Base-by-base conservation (phyloP, 2,888 invertebrate genomes). In the Germaria angustata region DNA sequence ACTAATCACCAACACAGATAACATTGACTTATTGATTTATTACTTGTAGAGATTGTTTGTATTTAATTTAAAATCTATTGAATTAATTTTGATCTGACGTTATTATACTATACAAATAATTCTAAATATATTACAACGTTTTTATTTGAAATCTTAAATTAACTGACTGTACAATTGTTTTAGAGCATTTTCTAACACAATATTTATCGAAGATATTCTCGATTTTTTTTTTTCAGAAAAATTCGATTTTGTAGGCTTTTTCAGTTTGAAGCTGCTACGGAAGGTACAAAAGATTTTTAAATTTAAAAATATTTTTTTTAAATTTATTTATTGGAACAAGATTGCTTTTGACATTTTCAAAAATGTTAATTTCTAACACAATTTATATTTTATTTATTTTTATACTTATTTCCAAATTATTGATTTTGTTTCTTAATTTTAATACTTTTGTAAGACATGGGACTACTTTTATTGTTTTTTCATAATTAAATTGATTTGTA, bases 291-390 rank as follows among this genome's bases (percentile, higher is more conserved):
- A 51, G 41, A 34, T 71, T 28, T 51, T 69, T 53, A 11, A 2
- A 32, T 17, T 49, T 72, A 28, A 49, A 41, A 41, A 3, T 51
- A 7, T 44, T 32, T 69, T 32, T 69, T 15, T 55, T 53, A 49
- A 36, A 20, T 32, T 53, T 28, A 7, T 39, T 13, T 15, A 39
- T 32, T 66, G 55, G 17, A 11, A 68, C 55, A 20, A 71, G 53
- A 78, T 78, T 82, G 78, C 75, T 78, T 75, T 41, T 65, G 65
- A 41, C 55, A 71, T 51, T 53, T 20, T 32, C n/a, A 49, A 8
- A 55, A 28, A 20, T 55, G 61, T 68, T 8, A 15, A 49, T 55
- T 68, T 77, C 17, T 17, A 53, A 32, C 32, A 51, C 24, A 36
- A 32, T 61, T 44, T 61, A 36, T 49, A 1, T 3, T 6, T 6